Conservation (phyloP, 2,113 vertebrate species). For the Elachura formosa region DNA sequence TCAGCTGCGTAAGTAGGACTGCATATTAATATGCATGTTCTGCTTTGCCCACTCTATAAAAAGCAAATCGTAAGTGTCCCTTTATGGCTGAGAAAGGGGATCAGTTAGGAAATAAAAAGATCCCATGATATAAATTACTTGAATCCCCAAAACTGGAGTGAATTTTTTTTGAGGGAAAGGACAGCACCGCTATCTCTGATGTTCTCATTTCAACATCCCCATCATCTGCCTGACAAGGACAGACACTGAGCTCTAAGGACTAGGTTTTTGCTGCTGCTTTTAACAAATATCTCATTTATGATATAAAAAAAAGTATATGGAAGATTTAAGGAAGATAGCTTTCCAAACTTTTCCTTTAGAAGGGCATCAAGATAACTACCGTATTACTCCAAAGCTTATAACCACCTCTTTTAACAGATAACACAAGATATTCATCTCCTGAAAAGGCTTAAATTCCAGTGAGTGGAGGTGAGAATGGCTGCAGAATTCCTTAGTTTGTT, state of each 20-base stretch:
- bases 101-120: neutral
- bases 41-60: neutral
- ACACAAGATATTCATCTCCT: rapidly evolving
- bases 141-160: neutral
- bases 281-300: neutral
- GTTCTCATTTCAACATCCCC: neutral
- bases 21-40: neutral
- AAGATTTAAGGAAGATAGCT: neutral
- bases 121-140: neutral
- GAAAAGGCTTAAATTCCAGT: neutral
- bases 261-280: neutral
- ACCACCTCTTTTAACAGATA: neutral
- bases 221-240: neutral
- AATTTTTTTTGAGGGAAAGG: neutral
- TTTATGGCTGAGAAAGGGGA: neutral
- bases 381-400: neutral
- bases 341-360: neutral
- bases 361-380: neutral
- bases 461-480: neutral
- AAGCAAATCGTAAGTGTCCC: neutral
- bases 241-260: neutral
- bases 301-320: neutral
- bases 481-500: neutral
- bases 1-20: neutral
- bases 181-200: rapidly evolving